Evolutionary conservation across 1,140 invertebrate species (phyloP).

Genomic region (Drosophila nigrodunni): DNA sequence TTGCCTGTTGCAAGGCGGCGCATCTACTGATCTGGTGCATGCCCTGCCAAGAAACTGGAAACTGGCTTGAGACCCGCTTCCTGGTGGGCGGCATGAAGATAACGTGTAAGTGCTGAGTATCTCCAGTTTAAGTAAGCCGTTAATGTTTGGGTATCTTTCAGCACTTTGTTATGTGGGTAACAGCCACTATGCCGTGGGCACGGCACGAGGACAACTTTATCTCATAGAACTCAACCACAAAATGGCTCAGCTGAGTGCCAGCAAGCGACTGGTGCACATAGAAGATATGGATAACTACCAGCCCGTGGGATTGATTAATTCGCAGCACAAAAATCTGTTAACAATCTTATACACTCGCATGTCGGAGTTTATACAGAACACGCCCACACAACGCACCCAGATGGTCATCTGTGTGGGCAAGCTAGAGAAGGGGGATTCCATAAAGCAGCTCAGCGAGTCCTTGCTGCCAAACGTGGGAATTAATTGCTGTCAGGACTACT

Average conservation of each 20-base stretch:
- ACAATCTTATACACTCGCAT: constrained; percentile 52
- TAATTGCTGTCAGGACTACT: constrained; percentile 47
- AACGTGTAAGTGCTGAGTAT: constrained; percentile 36
- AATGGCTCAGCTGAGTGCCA: constrained; percentile 22
- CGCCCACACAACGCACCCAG: not conserved
- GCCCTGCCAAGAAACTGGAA: not conserved
- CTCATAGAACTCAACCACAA: constrained; percentile 39
- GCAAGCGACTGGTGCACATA: constrained; percentile 32
- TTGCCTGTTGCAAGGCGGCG: constrained; percentile 61
- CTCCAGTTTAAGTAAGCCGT: not conserved
- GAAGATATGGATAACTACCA: constrained; percentile 27
- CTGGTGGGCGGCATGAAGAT: constrained; percentile 70
- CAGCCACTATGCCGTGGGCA: constrained; percentile 39
- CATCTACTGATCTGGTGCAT: constrained; percentile 63
- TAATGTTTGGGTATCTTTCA: not conserved
- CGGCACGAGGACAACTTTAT: constrained; percentile 21
- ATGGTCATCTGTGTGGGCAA: constrained; percentile 44
- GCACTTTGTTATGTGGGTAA: constrained; percentile 21
- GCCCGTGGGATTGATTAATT: constrained; percentile 51
- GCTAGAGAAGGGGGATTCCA: constrained; percentile 27
- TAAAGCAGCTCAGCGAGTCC: constrained; percentile 19
- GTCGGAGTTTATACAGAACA: constrained; percentile 49
- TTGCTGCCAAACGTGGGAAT: constrained; percentile 35
- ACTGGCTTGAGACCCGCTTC: constrained; percentile 46
- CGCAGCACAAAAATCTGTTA: constrained; percentile 45